Conservation (phyloP, 2,888 invertebrate genomes). For the Aphidoletes aphidimyza region DNA sequence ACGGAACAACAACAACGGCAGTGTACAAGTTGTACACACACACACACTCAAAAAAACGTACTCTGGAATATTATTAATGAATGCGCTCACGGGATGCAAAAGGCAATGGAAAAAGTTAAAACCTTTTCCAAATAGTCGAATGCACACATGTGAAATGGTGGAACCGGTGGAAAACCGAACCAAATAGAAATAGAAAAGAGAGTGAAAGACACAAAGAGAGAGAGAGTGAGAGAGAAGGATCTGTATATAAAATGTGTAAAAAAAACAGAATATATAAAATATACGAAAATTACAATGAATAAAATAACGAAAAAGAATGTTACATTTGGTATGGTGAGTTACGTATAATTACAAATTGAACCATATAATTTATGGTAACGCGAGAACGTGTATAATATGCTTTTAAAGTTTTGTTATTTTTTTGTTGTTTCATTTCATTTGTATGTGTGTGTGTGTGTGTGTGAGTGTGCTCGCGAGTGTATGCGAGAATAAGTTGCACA, state of each 20-base stretch:
- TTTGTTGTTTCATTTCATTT: not conserved
- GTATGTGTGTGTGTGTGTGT: too few species aligned
- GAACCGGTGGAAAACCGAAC: too few species aligned
- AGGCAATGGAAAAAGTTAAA: too few species aligned
- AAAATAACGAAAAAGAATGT: not conserved
- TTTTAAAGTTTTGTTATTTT: slow-evolving; percentile 45
- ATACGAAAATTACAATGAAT: not conserved
- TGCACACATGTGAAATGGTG: too few species aligned
- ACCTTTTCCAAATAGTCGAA: too few species aligned
- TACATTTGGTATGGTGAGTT: slow-evolving; percentile 39
- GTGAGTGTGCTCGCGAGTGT: not conserved
- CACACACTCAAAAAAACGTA: too few species aligned
- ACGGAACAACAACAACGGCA: too few species aligned
- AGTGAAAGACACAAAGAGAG: not conserved
- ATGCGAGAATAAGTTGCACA: too few species aligned
- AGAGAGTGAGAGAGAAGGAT: too few species aligned
- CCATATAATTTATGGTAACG: slow-evolving; percentile 51
- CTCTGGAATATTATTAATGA: too few species aligned
- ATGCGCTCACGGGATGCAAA: too few species aligned
- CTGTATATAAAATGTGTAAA: not conserved
- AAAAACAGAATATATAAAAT: not conserved
- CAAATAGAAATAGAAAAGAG: not conserved
- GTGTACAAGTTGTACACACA: not conserved
- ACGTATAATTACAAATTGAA: slow-evolving; percentile 46
- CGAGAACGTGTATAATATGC: slow-evolving; percentile 49